phyloP scores from a whole-genome alignment of 2,888 invertebrate genomes.

The Linnaemya vulpina region DNA sequence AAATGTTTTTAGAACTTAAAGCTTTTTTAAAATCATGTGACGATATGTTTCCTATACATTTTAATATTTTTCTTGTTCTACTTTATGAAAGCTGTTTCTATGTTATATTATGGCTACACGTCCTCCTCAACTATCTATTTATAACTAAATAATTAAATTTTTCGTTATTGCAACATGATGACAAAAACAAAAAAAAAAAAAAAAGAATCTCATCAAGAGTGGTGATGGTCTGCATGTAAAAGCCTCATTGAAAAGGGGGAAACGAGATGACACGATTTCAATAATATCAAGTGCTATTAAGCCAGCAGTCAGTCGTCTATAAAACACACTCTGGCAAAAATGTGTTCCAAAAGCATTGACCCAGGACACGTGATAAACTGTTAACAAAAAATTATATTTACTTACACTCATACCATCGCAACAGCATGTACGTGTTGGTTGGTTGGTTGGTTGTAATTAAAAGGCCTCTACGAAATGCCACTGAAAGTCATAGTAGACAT shows the following conservation, averaged over 20 bases:
- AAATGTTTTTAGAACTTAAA: too few relatives aligned
- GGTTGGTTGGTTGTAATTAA: too few relatives aligned
- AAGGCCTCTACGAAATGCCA: not conserved
- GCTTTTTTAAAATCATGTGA: too few relatives aligned
- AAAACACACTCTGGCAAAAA: not conserved
- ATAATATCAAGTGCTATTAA: not conserved
- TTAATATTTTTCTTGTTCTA: constrained; percentile 25
- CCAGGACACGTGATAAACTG: constrained; percentile 14
- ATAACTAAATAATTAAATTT: constrained; percentile 56
- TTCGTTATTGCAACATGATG: constrained; percentile 14
- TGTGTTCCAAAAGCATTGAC: constrained; percentile 23
- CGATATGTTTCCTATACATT: not conserved
- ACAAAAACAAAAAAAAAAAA: too few relatives aligned
- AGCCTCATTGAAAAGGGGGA: not conserved
- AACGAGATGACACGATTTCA: not conserved
- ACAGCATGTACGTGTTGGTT: not conserved
- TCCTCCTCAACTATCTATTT: constrained; percentile 57
- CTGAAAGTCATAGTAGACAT: constrained; percentile 4
- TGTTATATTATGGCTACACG: constrained; percentile 43
- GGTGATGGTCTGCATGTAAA: not conserved
- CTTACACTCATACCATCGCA: not conserved
- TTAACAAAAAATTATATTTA: not conserved
- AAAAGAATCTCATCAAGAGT: constrained; percentile 11
- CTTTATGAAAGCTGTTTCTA: constrained; percentile 29
- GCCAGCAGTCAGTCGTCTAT: not conserved